Evolutionary conservation across 2,113 vertebrate species (phyloP).

Genomic region (Phyllostomus discolor): DNA sequence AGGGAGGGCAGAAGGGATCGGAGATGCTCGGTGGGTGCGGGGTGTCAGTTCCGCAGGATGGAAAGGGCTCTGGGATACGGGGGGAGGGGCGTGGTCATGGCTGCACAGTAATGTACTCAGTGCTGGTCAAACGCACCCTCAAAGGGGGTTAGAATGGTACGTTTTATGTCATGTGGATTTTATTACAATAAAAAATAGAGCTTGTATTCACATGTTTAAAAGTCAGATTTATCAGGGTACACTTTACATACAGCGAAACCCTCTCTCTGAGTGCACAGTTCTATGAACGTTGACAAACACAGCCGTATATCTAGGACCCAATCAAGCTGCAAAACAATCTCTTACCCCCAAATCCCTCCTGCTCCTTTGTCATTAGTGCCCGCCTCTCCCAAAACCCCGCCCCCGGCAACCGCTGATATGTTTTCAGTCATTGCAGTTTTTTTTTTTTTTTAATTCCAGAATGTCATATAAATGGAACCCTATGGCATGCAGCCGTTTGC

Average conservation of each 20-base stretch:
- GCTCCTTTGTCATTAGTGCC: background rate
- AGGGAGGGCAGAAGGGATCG: background rate
- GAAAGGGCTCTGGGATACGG: background rate
- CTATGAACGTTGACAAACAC: background rate
- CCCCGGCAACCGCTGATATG: background rate
- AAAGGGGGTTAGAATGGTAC: background rate
- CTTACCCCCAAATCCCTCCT: background rate
- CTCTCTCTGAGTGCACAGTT: background rate
- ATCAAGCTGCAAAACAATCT: background rate
- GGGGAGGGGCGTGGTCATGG: no score
- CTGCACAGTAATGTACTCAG: no score
- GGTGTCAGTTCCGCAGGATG: background rate
- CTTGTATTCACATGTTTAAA: background rate
- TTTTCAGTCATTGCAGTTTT: background rate
- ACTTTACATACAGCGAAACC: background rate
- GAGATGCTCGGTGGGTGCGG: accelerated
- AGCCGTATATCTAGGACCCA: no score
- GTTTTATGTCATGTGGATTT: background rate
- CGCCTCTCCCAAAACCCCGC: background rate
- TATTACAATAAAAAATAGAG: background rate
- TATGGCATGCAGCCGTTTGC: background rate
- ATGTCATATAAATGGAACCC: background rate
- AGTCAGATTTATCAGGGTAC: background rate
- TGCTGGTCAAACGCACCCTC: accelerated
- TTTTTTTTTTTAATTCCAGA: background rate